Conservation (phyloP, 2,797 vertebrate species). For the Platyrinchus mystaceus region DNA sequence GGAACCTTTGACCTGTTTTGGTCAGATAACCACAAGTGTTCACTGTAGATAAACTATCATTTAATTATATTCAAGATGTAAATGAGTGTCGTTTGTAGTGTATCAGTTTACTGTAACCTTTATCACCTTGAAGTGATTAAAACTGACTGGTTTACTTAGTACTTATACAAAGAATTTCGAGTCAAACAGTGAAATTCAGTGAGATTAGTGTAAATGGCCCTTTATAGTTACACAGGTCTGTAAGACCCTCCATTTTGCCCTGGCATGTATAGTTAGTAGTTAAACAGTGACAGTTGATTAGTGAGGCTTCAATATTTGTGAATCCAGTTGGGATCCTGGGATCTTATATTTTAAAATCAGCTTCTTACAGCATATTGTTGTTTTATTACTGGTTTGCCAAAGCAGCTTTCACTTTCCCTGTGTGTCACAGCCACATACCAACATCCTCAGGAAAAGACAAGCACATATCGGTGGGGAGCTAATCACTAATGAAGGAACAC, state of each 20-base stretch:
- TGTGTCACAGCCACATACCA: background rate
- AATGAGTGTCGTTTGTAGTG: conserved; percentile 66
- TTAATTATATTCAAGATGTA: conserved; percentile 73
- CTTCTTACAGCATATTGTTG: background rate
- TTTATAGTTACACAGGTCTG: background rate
- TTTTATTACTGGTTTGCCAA: background rate
- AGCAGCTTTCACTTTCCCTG: background rate
- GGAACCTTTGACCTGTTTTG: conserved; percentile 87
- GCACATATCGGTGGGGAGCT: background rate
- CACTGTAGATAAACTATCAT: conserved; percentile 86
- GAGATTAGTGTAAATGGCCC: conserved; percentile 59
- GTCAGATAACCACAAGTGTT: conserved; percentile 87
- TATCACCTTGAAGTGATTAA: conserved; percentile 69
- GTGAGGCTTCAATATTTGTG: background rate
- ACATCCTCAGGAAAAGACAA: background rate
- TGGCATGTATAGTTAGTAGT: conserved; percentile 9
- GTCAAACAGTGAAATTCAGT: conserved; percentile 68
- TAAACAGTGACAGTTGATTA: conserved; percentile 39
- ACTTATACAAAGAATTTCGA: conserved; percentile 60
- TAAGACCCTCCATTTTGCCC: conserved; percentile 35
- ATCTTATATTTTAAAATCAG: background rate
- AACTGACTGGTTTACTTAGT: conserved; percentile 69
- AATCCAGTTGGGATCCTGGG: background rate
- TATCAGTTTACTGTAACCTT: conserved; percentile 69
- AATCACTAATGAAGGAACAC: background rate